These are phyloP conservation scores for Entelurus aequoreus DNA, from an alignment of 2,113 vertebrate genomes.

Conservation along the genomic window DNA sequence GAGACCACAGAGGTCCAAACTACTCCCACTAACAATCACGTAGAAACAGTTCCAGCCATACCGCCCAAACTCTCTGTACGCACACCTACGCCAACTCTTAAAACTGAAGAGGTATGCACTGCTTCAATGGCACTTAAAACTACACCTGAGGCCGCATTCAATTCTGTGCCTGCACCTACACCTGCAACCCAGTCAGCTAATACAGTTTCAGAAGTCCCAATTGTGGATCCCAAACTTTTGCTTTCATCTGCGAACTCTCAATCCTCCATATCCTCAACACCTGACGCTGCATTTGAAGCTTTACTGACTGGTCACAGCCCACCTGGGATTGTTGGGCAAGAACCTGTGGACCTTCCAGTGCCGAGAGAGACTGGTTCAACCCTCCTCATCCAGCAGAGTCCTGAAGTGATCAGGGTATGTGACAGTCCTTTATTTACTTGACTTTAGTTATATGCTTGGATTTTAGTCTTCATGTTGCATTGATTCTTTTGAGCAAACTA, in stretches of 20 bases:
- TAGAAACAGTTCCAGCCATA: constrained; percentile 28
- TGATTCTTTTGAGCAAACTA: too few relatives aligned
- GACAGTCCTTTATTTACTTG: background rate
- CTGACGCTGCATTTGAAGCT: constrained; percentile 24
- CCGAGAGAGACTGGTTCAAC: constrained; percentile 74
- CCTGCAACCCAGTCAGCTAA: constrained; percentile 20
- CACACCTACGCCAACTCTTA: constrained; percentile 3
- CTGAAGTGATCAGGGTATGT: constrained; percentile 93
- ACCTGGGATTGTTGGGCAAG: background rate
- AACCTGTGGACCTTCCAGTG: constrained; percentile 31
- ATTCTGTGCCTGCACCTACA: constrained; percentile 16
- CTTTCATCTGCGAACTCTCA: constrained; percentile 15
- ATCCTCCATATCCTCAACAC: constrained; percentile 13
- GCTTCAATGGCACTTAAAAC: constrained; percentile 7
- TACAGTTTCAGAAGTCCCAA: constrained; percentile 12
- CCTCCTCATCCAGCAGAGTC: constrained; percentile 88
- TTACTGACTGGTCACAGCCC: constrained; percentile 7
- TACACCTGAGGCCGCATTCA: constrained; percentile 8
- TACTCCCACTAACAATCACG: background rate
- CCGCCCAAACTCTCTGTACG: constrained; percentile 36
- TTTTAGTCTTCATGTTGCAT: too few relatives aligned
- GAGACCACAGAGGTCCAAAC: constrained; percentile 32
- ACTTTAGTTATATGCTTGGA: too few relatives aligned
- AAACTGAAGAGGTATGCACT: constrained; percentile 12
- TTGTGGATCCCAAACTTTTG: constrained; percentile 3